Base-by-base conservation (phyloP, 37 sponge, comb jelly and placozoan species). In the Diacarnus erythraeanus region DNA sequence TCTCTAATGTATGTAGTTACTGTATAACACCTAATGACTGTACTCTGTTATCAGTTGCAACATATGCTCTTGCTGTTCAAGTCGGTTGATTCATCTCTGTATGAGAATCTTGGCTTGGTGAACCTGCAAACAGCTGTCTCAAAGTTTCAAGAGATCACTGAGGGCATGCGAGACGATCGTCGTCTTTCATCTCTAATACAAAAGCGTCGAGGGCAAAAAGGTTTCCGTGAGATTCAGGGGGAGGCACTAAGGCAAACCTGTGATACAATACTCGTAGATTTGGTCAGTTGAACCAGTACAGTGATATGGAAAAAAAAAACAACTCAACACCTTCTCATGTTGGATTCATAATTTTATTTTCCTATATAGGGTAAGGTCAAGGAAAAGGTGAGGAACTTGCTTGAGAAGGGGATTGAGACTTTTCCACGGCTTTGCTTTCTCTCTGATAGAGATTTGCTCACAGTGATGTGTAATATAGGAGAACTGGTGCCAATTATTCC, bases 141-240 rank as follows among this genome's bases (percentile, higher is more conserved):
- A 10, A 73, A 26, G 22, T 69, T 74, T 40, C 86, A 88, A 54
- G 86, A 92, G 43, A 42, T 92, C 1, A 36, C 78, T 57, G 10
- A 44, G 26, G 70, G 80, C 21, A 85, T 92, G 9, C 70, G 47
- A 3, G 78, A 64, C 3, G 93, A 92, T 47, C 75, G 82, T 4
- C 56, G 82, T 27, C 81, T 81, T 8, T 44, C 88, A 20, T 85
- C 86, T 26, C 79, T 92, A 33, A 71, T 92, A 3, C 66, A 43
- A 38, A 92, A 85, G 78, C 76, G 67, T 42, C 37, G 78, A 40
- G 92, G 92, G n/a, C 76, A 79, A 71, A 84, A 81, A 67, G 93
- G 93, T 22, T 69, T 72, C 36, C 75, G 93, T 64, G 93, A 92
- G 26, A 38, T 92, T 41, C 93, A 92, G 42, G 93, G 93, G n/a